Conservation (phyloP, 2,113 vertebrate genomes). For the Odocoileus virginianus region DNA sequence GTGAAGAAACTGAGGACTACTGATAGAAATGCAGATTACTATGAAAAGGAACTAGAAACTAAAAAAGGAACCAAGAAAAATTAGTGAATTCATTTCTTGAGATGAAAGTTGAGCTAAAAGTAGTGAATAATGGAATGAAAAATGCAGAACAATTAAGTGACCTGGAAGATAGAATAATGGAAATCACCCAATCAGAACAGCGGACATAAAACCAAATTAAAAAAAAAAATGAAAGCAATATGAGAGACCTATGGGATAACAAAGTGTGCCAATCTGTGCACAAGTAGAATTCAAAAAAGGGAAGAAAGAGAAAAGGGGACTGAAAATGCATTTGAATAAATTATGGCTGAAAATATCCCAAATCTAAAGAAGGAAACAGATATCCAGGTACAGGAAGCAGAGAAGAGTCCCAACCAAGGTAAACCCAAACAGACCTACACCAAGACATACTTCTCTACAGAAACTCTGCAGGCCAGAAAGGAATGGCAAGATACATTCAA, state of each 20-base stretch:
- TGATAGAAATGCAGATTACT: neutral
- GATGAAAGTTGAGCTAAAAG: neutral
- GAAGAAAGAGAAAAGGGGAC: neutral
- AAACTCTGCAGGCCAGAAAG: neutral
- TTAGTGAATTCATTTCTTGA: neutral
- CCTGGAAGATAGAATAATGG: neutral
- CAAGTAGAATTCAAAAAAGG: neutral
- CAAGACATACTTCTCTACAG: neutral
- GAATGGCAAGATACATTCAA: no score
- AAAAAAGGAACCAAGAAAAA: neutral
- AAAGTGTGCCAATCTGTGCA: rapidly evolving
- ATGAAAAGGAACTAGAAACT: neutral
- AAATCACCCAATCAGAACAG: neutral
- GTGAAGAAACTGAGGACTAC: neutral
- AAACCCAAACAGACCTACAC: neutral
- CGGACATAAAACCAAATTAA: neutral
- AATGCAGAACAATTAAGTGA: neutral
- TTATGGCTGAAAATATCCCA: neutral
- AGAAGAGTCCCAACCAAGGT: neutral
- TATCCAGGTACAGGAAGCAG: neutral
- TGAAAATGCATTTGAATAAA: neutral
- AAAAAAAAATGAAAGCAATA: neutral
- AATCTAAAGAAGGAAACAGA: neutral
- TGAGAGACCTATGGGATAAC: neutral
- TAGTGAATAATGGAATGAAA: neutral